phyloP scores from a whole-genome alignment of 2,888 invertebrate species.

The Parnassius smintheus region DNA sequence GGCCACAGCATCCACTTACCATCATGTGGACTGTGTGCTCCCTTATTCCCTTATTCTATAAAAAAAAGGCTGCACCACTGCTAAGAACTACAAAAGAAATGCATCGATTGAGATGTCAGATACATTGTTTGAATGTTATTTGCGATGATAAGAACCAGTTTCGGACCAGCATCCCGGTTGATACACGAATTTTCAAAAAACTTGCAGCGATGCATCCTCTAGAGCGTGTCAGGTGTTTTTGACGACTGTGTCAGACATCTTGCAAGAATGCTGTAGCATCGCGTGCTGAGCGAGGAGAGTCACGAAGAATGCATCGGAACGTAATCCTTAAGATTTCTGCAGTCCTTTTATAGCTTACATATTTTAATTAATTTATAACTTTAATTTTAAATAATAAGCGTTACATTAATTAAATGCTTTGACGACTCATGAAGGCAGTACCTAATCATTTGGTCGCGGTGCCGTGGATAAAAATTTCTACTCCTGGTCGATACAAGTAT shows the following conservation, averaged over 20 bases:
- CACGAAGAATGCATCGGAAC: constrained; percentile 5
- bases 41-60: too few species aligned
- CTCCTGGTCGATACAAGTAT: too few species aligned
- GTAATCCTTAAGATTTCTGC: not conserved
- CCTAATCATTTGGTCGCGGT: too few species aligned
- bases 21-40: too few species aligned
- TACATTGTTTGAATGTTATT: constrained; percentile 2
- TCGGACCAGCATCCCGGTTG: constrained; percentile 2
- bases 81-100: too few species aligned
- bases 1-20: too few species aligned
- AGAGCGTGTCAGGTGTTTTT: constrained; percentile 15
- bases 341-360: not conserved
- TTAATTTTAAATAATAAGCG: too few species aligned
- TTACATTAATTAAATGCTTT: too few species aligned
- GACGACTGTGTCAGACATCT: constrained; percentile 7
- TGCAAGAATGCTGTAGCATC: constrained; percentile 1
- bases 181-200: constrained; percentile 9
- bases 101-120: not conserved
- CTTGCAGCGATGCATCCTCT: constrained; percentile 10
- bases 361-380: not conserved
- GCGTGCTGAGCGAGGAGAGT: constrained; percentile 1
- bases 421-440: too few species aligned
- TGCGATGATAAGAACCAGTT: constrained; percentile 6
- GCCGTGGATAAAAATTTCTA: too few species aligned
- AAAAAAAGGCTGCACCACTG: too few species aligned